Evolutionary conservation across 2,888 invertebrate species (phyloP).

Genomic region (Ligdia adustata): DNA sequence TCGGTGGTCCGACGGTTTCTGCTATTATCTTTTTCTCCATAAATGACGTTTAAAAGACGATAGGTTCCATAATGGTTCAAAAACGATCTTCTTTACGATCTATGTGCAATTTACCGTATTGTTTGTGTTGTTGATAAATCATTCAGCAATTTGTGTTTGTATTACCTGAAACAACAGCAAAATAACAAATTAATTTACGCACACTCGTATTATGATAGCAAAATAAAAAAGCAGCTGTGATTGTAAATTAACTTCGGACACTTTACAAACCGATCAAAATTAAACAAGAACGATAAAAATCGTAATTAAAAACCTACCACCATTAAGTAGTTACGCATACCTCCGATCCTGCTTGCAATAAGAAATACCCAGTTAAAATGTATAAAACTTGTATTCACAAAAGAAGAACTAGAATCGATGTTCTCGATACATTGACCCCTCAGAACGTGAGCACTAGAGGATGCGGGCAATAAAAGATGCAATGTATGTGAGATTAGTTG

Average conservation of each 20-base stretch:
- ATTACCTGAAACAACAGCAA: constrained; percentile 29
- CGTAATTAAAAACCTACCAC: constrained; percentile 17
- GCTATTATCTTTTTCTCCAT: too few species aligned
- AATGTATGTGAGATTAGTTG: constrained; percentile 18
- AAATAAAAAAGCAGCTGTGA: too few species aligned
- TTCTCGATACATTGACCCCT: constrained; percentile 20
- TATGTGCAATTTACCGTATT: too few species aligned
- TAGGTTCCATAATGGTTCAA: too few species aligned
- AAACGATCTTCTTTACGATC: too few species aligned
- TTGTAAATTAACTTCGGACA: constrained; percentile 11
- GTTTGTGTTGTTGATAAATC: too few species aligned
- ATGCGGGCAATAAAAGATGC: constrained; percentile 18
- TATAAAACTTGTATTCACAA: constrained; percentile 15
- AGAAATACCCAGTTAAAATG: constrained; percentile 10
- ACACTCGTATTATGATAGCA: too few species aligned
- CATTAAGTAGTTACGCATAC: constrained; percentile 18
- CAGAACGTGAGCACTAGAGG: background rate
- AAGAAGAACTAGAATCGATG: constrained; percentile 22
- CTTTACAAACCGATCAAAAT: constrained; percentile 22
- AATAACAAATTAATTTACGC: constrained; percentile 1
- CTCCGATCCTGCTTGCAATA: constrained; percentile 3
- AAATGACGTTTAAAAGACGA: background rate
- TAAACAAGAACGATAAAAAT: constrained; percentile 14
- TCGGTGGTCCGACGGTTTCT: too few species aligned
- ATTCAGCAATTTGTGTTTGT: too few species aligned